Evolutionary conservation across 2,113 vertebrate genomes (phyloP).

Genomic region (Myrmecophaga tridactyla): DNA sequence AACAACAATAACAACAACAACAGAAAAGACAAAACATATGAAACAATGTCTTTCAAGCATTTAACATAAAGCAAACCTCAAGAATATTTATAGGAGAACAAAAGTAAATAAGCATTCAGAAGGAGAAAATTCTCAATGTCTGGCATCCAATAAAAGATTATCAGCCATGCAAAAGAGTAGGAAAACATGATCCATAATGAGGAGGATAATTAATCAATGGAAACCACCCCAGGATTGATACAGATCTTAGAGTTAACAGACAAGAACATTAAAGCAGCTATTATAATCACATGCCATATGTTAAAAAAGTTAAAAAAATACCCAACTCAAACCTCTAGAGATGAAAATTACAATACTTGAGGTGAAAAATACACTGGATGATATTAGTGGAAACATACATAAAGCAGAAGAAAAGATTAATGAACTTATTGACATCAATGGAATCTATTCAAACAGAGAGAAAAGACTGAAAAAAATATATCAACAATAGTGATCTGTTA

Average conservation of each 20-base stretch:
- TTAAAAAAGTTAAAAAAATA: background rate
- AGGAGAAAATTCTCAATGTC: background rate
- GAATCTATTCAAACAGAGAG: background rate
- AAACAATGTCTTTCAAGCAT: background rate
- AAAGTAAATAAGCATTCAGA: background rate
- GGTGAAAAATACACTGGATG: background rate
- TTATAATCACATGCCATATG: background rate
- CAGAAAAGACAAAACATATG: background rate
- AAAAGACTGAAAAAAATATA: background rate
- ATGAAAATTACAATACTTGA: background rate
- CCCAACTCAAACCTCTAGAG: background rate
- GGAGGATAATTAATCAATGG: too few relatives aligned
- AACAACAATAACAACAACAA: background rate
- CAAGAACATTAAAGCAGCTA: background rate
- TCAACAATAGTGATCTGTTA: background rate
- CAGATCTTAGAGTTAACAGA: too few relatives aligned
- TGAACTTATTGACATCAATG: background rate
- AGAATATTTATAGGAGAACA: background rate
- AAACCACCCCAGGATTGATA: too few relatives aligned
- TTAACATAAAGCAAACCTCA: background rate
- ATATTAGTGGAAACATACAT: background rate
- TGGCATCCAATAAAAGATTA: background rate
- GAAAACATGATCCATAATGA: too few relatives aligned
- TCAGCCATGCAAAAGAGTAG: background rate
- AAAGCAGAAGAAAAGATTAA: background rate